These are phyloP conservation scores for Ephialtes manifestator DNA, from an alignment of 2,888 invertebrate genomes.

Conservation along the genomic window DNA sequence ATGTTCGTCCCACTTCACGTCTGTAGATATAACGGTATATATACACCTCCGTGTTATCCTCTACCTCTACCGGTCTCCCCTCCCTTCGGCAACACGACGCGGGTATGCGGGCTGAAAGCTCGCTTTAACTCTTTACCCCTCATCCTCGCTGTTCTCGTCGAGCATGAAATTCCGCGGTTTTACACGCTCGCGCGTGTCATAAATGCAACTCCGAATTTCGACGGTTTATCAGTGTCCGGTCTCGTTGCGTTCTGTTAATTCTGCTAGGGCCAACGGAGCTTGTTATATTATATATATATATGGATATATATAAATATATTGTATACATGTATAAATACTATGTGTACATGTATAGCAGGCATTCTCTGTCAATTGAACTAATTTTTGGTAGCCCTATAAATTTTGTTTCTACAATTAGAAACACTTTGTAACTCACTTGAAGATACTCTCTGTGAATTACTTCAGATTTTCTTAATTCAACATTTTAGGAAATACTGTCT, in stretches of 20 bases:
- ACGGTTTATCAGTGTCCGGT: constrained; percentile 65
- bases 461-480: too few relatives aligned
- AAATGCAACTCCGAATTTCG: constrained; percentile 57
- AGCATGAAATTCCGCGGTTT: constrained; percentile 62
- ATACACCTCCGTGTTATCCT: constrained; percentile 30
- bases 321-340: background rate
- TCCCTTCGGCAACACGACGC: constrained; percentile 5
- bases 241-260: constrained; percentile 54
- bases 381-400: too few relatives aligned
- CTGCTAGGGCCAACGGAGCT: constrained; percentile 13
- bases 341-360: background rate
- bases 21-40: constrained; percentile 14
- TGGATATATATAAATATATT: too few relatives aligned
- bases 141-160: constrained; percentile 50
- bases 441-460: too few relatives aligned
- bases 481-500: too few relatives aligned
- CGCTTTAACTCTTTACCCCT: constrained; percentile 33
- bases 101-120: constrained; percentile 49
- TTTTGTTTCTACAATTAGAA: too few relatives aligned
- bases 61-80: background rate
- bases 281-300: constrained; percentile 27
- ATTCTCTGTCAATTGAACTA: background rate
- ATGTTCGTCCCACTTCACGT: constrained; percentile 56
- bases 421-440: too few relatives aligned
- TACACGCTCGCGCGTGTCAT: constrained; percentile 60